Conservation (phyloP, 2,113 vertebrate species). For the Psilopogon haemacephalus region DNA sequence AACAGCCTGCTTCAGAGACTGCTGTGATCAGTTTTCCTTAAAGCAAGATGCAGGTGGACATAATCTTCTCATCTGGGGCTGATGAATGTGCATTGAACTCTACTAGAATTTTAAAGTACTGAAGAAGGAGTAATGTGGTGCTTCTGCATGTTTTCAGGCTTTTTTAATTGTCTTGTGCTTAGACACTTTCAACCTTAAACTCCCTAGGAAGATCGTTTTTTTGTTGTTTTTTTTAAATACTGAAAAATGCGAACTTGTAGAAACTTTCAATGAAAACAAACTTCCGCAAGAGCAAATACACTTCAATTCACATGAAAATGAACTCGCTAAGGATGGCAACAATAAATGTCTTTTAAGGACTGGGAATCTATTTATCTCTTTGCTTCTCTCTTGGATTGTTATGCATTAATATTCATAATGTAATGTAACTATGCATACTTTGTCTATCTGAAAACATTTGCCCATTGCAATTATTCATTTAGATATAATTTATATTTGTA, state of each 20-base stretch:
- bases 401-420: background rate
- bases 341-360: background rate
- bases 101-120: background rate
- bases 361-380: background rate
- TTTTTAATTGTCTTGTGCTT: background rate
- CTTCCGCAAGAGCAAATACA: background rate
- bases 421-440: background rate
- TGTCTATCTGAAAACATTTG: background rate
- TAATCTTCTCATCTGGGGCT: background rate
- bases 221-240: background rate
- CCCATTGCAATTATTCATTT: background rate
- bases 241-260: background rate
- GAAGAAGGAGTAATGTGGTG: fast-evolving
- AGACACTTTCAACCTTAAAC: background rate
- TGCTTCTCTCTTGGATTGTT: background rate
- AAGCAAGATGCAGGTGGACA: background rate
- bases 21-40: fast-evolving
- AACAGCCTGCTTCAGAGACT: background rate
- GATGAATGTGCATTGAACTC: background rate
- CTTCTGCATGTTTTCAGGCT: background rate
- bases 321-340: background rate
- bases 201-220: background rate
- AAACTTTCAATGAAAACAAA: background rate
- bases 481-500: background rate
- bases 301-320: background rate